Percentiles rank a stretch among this genome's conserved stretches.
These are phyloP conservation scores for Polymixis flavicincta DNA, from an alignment of 2,888 invertebrate genomes.

Conservation along the genomic window DNA sequence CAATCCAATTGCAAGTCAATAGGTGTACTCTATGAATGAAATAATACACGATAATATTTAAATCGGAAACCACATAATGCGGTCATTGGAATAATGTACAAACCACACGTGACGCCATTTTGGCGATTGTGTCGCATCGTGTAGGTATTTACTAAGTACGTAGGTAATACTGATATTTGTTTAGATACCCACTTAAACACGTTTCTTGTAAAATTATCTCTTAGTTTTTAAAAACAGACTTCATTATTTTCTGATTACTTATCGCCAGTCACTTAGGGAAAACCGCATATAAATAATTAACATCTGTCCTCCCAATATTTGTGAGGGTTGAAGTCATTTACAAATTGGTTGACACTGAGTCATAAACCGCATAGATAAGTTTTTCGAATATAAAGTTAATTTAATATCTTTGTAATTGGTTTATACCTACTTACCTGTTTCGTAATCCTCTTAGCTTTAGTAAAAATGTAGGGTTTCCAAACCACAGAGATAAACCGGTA, in stretches of 20 bases:
- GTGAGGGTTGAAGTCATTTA: not conserved
- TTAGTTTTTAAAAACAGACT: not conserved
- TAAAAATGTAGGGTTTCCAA: conserved; percentile 27
- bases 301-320: not conserved
- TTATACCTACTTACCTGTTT: not conserved
- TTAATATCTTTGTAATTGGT: not conserved
- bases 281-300: conserved; percentile 1
- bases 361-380: conserved; percentile 13
- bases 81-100: conserved; percentile 17
- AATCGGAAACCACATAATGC: conserved; percentile 36
- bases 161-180: conserved; percentile 1
- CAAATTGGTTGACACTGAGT: conserved; percentile 35
- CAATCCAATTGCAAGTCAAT: not conserved
- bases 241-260: not conserved
- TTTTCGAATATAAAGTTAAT: not conserved
- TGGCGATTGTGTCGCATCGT: not conserved
- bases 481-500: conserved; percentile 22
- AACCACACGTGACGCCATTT: conserved; percentile 30
- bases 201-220: not conserved
- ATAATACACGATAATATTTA: conserved; percentile 4
- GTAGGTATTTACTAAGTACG: not conserved
- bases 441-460: conserved; percentile 21
- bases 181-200: conserved; percentile 7
- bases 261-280: not conserved
- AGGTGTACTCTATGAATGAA: not conserved